Evolutionary conservation across 2,113 vertebrate species (phyloP), one percentile per base, ranked within the genome.

Genomic region (Gnathonemus longibarbis): DNA sequence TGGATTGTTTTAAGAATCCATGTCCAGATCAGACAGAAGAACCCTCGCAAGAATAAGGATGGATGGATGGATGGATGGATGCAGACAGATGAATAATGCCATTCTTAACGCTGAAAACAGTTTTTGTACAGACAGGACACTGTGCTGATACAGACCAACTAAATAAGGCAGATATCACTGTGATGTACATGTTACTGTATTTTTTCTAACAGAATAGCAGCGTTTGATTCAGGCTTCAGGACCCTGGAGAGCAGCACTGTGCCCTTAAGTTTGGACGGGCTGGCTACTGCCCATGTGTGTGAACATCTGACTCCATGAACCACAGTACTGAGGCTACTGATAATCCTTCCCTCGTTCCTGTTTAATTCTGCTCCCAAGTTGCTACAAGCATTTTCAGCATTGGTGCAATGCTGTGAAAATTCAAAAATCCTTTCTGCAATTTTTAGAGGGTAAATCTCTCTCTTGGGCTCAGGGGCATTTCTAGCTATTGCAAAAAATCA

Each of bases 231-330:
- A 87, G 56, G 45, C 56, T 90, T 91, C 89, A 89, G 88, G 83
- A 88, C 90, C 90, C 89, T 89, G 84, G 62, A 91, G 89, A 90
- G 48, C 90, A 89, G 31, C 27, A 17, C 46, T 17, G 9, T 52
- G 35, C 19, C 42, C 31, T 10, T 42, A 19, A 35, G 77, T 56
- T 56, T 56, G 53, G 52, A 21, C 19, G 52, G 52, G 5, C 4
- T 53, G 17, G 5, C 11, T 24, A 2, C 19, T 84, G n/a, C 13
- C 17, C 8, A 3, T 74, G 66, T 1, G 2, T 17, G 31, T 77
- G 31, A 77, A 77, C 13, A 15, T 77, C 35, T 39, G n/a, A 6
- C 13, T 3, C 70, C 31, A 35, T 13, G 70, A 74, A 5, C 13
- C 31, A 35, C 11, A 74, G 31, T 39, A 24, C 70, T 77, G 31